These are phyloP conservation scores for Micronycteris hirsuta DNA, from an alignment of 2,113 vertebrate species.

Conservation along the genomic window DNA sequence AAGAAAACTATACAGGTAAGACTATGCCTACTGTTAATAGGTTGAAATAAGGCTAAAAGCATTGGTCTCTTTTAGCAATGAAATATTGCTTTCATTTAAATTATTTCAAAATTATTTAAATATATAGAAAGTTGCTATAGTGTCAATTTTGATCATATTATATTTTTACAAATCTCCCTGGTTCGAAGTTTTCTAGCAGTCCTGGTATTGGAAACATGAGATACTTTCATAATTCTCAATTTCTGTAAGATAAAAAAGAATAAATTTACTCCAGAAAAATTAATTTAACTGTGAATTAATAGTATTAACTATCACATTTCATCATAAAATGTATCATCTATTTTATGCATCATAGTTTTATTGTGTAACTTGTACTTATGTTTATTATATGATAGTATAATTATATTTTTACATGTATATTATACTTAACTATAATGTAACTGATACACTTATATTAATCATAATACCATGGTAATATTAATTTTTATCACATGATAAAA, in stretches of 20 bases:
- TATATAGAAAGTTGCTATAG: background rate
- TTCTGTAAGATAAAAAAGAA: background rate
- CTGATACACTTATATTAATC: background rate
- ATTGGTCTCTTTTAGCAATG: background rate
- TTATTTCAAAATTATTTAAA: background rate
- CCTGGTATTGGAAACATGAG: background rate
- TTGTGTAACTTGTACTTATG: background rate
- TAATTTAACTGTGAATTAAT: background rate
- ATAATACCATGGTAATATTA: background rate
- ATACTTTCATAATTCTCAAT: background rate
- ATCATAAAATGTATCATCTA: background rate
- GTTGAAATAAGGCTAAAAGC: background rate
- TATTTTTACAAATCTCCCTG: background rate
- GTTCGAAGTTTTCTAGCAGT: background rate
- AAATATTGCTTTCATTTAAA: conserved; percentile 25
- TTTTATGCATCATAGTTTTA: background rate
- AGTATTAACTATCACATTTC: background rate
- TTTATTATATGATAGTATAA: background rate
- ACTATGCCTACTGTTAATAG: background rate
- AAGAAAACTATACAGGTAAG: conserved; percentile 49
- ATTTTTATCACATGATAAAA: background rate
- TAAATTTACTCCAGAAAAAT: background rate
- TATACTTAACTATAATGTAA: background rate
- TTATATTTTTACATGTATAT: background rate
- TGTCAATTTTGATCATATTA: background rate